These are phyloP conservation scores for Argentina silus DNA, from an alignment of 2,797 vertebrate genomes.

Conservation along the genomic window DNA sequence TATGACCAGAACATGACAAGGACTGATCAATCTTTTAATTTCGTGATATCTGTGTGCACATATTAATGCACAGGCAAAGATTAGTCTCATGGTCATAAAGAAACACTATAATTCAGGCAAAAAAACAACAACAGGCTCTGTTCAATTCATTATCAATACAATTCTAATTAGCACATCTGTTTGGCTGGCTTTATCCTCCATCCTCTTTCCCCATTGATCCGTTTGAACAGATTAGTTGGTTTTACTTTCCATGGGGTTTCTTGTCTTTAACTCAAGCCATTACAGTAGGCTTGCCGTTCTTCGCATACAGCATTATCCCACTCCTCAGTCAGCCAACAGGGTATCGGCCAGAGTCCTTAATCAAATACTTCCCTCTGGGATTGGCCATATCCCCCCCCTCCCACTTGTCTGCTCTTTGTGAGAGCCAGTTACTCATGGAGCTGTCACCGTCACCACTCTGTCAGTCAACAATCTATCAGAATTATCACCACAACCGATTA, in stretches of 20 bases:
- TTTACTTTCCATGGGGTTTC: conserved; percentile 12
- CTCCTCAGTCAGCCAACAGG: conserved; percentile 29
- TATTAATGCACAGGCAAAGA: no score
- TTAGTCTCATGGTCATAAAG: no score
- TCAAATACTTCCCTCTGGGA: conserved; percentile 30
- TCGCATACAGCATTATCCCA: conserved; percentile 29
- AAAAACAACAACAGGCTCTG: conserved; percentile 2
- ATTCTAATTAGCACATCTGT: conserved; percentile 40
- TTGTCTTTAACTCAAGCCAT: conserved; percentile 36
- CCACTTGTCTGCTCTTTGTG: background rate
- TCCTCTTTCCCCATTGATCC: conserved; percentile 18
- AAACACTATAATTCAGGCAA: no score
- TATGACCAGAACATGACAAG: no score
- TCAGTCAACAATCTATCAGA: conserved; percentile 40
- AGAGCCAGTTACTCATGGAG: conserved; percentile 9
- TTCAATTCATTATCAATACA: conserved; percentile 26
- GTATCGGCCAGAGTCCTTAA: conserved; percentile 36
- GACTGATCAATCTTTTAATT: no score
- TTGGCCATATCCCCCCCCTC: background rate
- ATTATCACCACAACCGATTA: conserved; percentile 47
- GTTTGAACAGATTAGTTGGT: conserved; percentile 30
- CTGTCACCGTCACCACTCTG: conserved; percentile 32
- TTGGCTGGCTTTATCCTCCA: conserved; percentile 16
- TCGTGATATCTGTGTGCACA: background rate
- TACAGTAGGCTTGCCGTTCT: conserved; percentile 32